These are phyloP conservation scores for Babyrousa celebensis DNA, from an alignment of 2,797 vertebrate genomes.

Conservation along the genomic window DNA sequence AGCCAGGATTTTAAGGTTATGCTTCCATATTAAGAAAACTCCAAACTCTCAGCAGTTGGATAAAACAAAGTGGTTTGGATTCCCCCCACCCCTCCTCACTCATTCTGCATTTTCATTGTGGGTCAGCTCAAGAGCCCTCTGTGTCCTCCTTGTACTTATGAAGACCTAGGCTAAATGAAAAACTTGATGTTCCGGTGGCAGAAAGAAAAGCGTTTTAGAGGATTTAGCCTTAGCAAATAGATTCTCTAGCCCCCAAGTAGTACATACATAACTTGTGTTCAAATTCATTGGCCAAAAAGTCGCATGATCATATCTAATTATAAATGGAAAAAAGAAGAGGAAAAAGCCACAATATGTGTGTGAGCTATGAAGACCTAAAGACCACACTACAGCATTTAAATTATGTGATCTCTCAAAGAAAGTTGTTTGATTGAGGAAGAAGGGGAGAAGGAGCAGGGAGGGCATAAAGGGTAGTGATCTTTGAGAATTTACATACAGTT, in stretches of 20 bases:
- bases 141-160: background rate
- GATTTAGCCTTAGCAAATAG: background rate
- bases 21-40: background rate
- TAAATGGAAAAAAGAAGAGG: background rate
- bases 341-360: background rate
- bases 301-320: background rate
- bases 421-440: background rate
- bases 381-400: background rate
- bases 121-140: background rate
- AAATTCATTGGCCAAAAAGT: conserved; percentile 25
- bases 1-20: background rate
- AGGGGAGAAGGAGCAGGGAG: background rate
- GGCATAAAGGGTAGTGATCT: background rate
- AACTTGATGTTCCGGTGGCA: background rate
- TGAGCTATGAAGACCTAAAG: background rate
- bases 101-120: background rate
- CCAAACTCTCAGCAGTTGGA: background rate
- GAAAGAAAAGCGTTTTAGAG: background rate
- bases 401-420: background rate
- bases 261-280: background rate
- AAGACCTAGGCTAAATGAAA: background rate
- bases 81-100: background rate
- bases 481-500: background rate
- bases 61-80: background rate
- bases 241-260: background rate